Evolutionary conservation across 2,797 vertebrate species (phyloP).

Genomic region (Pseudocheirus occidentalis): DNA sequence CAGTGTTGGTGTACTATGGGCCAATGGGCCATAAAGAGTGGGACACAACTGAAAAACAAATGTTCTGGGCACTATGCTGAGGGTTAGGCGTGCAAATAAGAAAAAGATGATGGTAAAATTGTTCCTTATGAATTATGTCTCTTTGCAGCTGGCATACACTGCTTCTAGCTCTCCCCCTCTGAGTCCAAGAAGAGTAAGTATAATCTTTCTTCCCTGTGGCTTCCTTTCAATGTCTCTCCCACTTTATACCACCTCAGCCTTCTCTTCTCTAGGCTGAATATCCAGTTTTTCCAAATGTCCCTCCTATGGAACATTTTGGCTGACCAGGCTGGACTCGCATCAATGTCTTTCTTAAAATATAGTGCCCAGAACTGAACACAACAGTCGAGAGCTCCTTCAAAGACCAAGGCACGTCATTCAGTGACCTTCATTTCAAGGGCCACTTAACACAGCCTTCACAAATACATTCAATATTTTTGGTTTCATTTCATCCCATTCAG

Average conservation of each 20-base stretch:
- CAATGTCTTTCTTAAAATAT: neutral
- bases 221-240: neutral
- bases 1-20: neutral
- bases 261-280: neutral
- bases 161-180: neutral
- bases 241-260: neutral
- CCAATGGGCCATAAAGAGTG: neutral
- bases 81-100: neutral
- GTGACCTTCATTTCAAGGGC: neutral
- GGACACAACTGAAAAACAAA: neutral
- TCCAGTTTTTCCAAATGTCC: neutral
- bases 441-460: neutral
- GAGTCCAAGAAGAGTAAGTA: neutral
- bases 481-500: neutral
- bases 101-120: neutral
- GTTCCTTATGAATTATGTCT: neutral
- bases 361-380: neutral
- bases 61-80: neutral
- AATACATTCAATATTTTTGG: neutral
- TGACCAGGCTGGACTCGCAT: neutral
- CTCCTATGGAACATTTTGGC: neutral
- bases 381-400: neutral
- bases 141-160: neutral
- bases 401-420: neutral
- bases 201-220: neutral